These are phyloP conservation scores for Homarus americanus DNA, from an alignment of 1,140 invertebrate genomes.

Conservation along the genomic window DNA sequence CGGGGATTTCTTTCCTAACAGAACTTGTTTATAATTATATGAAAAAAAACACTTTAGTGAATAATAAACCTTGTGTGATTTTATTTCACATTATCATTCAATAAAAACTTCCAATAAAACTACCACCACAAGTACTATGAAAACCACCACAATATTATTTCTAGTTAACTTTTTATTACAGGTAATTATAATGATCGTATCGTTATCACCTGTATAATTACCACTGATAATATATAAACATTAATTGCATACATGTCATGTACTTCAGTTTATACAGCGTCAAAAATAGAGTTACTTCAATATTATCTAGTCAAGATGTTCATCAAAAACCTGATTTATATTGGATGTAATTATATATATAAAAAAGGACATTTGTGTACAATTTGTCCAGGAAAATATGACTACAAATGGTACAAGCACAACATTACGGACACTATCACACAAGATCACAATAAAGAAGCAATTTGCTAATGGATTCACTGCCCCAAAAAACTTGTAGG, in stretches of 20 bases:
- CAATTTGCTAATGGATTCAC: too few species aligned
- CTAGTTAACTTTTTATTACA: background rate
- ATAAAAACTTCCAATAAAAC: too few species aligned
- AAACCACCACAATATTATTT: too few species aligned
- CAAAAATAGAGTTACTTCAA: background rate
- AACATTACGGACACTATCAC: background rate
- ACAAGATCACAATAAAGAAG: too few species aligned
- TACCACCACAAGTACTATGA: too few species aligned
- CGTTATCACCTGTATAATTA: background rate
- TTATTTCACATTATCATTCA: too few species aligned
- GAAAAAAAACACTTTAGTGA: too few species aligned
- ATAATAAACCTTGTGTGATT: too few species aligned
- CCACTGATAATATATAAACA: background rate
- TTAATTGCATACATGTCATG: background rate
- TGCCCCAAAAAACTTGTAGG: too few species aligned
- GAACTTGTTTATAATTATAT: too few species aligned
- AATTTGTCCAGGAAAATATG: background rate
- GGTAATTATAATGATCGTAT: background rate
- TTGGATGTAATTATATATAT: too few species aligned
- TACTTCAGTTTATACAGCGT: background rate
- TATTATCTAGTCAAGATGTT: background rate
- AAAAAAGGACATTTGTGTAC: background rate
- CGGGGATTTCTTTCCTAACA: too few species aligned
- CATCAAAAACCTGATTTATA: background rate
- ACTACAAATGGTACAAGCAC: background rate